Percentiles rank a stretch among this genome's conserved stretches.
Conservation (phyloP, 2,797 vertebrate genomes). For the Silurus lanzhouensis region DNA sequence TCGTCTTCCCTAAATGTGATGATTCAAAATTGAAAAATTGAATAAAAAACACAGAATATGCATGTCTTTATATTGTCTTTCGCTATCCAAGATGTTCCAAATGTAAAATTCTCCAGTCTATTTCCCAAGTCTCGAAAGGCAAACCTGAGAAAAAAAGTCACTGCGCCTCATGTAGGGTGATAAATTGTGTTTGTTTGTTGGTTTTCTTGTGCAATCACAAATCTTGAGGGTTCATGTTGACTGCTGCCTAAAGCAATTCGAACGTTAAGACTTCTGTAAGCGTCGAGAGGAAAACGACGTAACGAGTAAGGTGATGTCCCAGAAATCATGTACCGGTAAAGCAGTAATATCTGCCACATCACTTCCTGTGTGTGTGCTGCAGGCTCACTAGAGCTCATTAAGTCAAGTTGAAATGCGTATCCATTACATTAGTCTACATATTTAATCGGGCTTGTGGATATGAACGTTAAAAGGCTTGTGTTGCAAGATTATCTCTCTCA, state of each 20-base stretch:
- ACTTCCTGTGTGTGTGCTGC: conserved; percentile 19
- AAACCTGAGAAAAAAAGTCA: background rate
- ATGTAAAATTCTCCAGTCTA: background rate
- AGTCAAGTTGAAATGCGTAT: background rate
- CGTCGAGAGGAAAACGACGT: background rate
- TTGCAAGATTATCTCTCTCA: conserved; percentile 52
- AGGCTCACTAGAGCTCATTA: background rate
- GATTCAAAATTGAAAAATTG: background rate
- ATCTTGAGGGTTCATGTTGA: background rate
- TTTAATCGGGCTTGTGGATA: conserved; percentile 29
- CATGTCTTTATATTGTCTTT: background rate
- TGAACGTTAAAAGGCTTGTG: conserved; percentile 26
- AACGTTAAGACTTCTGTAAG: background rate
- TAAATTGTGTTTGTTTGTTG: background rate
- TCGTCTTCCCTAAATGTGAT: background rate
- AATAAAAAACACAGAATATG: no score
- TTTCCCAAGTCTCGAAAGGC: background rate
- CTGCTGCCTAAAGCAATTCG: background rate
- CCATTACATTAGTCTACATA: conserved; percentile 33
- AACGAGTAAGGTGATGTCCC: conserved; percentile 16
- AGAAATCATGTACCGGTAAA: conserved; percentile 21
- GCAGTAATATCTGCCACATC: background rate
- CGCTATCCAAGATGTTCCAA: background rate
- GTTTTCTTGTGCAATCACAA: background rate
- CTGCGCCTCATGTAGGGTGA: background rate